Base-by-base conservation (phyloP, 2,113 vertebrate species). In the Sander vitreus region DNA sequence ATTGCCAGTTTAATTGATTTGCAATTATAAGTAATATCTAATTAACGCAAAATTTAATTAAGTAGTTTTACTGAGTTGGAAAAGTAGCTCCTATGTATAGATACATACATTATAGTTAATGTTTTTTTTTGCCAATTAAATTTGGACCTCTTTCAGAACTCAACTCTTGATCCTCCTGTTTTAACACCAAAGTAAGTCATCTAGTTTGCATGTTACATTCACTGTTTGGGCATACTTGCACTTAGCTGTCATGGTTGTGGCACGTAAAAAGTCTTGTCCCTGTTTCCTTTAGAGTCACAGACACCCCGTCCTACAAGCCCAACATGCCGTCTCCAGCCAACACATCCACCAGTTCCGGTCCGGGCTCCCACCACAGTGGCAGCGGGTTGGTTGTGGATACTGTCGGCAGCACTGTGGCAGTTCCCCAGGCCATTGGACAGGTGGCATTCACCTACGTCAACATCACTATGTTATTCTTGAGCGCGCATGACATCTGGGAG, bases 401-500 rank as follows among this genome's bases (percentile, higher is more conserved):
- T 0, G n/a, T 21, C 16, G 1, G 90, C 7, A 75, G 92, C 86
- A 89, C 95, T 0, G 78, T 96, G 82, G 90, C 85, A 2, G 92
- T 98, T 82, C 96, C 97, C 0, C 94, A 88, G 78, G 89, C 92
- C 47, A 95, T 99, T 72, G 96, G 96, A 63, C 97, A 94, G 84
- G 91, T 97, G 94, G 96, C 96, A 0, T 95, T 95, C 21, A 96
- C 95, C 71, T 99, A 99, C 0, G 88, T 99, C 92, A 97, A 93
- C 93, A 97, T 99, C 91, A 99, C 98, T 0, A 95, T 95, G 9
- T 95, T 97, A 12, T 91, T 98, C 87, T 92, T 99, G 62, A 96
- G 91, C 0, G 97, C 97, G 0, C 96, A 96, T 45, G 95, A 97
- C 45, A 90, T 96, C 45, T 99, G 98, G 98, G 98, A 99, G 84